Conservation (phyloP, 2,888 invertebrate genomes). For the Macaria notata region DNA sequence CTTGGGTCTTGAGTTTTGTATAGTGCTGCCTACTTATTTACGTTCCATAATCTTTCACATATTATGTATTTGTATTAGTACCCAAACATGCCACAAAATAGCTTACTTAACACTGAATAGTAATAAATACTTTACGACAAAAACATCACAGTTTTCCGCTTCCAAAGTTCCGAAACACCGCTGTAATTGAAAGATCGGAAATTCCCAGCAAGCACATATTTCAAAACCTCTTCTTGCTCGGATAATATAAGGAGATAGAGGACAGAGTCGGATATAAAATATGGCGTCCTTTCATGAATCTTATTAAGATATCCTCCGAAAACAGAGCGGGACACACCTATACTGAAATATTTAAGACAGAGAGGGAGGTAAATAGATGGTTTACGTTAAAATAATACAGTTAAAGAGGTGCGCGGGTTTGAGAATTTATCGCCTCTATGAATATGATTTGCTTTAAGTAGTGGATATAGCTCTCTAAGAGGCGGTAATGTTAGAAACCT, state of each 20-base stretch:
- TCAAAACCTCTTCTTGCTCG: constrained; percentile 73
- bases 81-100: no score
- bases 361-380: constrained; percentile 52
- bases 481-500: constrained; percentile 30
- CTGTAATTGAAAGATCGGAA: constrained; percentile 81
- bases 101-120: no score
- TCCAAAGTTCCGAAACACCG: constrained; percentile 55
- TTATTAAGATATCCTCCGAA: constrained; percentile 90
- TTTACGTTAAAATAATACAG: constrained; percentile 81
- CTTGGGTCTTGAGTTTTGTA: no score
- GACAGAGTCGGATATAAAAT: constrained; percentile 88
- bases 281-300: constrained; percentile 92
- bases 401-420: constrained; percentile 75
- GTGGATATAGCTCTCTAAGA: constrained; percentile 67
- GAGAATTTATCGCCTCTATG: constrained; percentile 77
- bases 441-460: constrained; percentile 79
- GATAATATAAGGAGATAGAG: constrained; percentile 84
- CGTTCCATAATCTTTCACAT: no score
- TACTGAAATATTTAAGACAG: constrained; percentile 36
- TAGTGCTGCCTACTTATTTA: no score
- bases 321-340: constrained; percentile 68
- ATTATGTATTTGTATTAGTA: no score
- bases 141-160: constrained; percentile 53
- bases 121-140: no score
- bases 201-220: constrained; percentile 80